phyloP scores from a whole-genome alignment of 2,113 vertebrate species.

The Gopherus flavomarginatus region DNA sequence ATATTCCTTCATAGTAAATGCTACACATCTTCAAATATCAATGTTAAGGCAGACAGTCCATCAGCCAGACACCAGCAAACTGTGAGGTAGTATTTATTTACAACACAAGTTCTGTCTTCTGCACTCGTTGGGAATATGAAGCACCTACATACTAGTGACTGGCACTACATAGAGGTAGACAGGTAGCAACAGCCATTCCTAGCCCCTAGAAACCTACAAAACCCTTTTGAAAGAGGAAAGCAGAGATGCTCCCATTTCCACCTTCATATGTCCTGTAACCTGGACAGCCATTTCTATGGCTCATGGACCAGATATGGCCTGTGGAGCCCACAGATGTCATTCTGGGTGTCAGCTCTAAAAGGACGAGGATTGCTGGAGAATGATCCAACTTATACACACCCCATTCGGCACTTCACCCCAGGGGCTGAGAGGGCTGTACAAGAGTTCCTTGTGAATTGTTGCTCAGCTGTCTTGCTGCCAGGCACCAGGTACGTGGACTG shows the following conservation, averaged over 20 bases:
- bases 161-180: background rate
- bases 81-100: background rate
- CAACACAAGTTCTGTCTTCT: background rate
- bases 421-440: background rate
- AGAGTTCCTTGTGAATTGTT: background rate
- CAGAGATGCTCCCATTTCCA: background rate
- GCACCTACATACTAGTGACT: background rate
- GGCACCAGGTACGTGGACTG: background rate
- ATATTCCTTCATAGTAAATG: background rate
- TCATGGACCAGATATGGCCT: background rate
- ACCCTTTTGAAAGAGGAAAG: background rate
- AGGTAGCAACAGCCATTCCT: background rate
- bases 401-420: background rate
- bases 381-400: background rate
- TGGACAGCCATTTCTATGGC: background rate
- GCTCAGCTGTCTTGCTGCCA: rapidly evolving
- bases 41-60: background rate
- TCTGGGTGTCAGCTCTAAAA: background rate
- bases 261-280: background rate
- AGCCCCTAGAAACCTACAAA: background rate
- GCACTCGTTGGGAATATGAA: background rate
- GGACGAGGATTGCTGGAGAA: background rate
- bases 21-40: background rate
- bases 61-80: background rate
- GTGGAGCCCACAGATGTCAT: background rate